phyloP scores from a whole-genome alignment of 2,888 invertebrate genomes.

The Platycheirus rosarum region DNA sequence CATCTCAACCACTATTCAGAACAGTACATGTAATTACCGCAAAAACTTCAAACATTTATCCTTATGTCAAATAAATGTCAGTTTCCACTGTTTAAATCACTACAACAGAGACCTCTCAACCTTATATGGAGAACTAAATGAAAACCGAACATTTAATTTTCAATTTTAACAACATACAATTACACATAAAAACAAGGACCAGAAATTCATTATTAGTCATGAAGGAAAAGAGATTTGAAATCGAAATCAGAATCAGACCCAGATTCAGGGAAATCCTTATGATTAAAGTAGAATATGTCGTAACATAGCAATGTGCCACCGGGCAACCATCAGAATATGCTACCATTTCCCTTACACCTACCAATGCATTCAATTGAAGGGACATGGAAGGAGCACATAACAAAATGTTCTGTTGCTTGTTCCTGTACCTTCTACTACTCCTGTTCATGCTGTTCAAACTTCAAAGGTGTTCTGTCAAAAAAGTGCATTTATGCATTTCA shows the following conservation, averaged over 20 bases:
- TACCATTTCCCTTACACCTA: not conserved
- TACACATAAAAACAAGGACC: not conserved
- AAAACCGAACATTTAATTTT: not conserved
- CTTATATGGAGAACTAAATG: not conserved
- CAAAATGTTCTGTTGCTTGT: not conserved
- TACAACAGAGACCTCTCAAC: not conserved
- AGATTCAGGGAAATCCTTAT: not conserved
- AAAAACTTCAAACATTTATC: not conserved
- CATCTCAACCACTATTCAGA: too few species aligned
- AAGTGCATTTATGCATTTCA: slow-evolving; percentile 53
- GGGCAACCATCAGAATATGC: not conserved
- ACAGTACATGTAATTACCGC: too few species aligned
- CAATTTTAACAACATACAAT: not conserved
- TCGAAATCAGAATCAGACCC: slow-evolving; percentile 1
- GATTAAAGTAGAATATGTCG: not conserved
- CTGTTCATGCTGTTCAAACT: not conserved
- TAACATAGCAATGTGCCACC: slow-evolving; percentile 15
- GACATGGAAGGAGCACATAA: not conserved
- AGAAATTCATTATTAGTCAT: slow-evolving; percentile 11
- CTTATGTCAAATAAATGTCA: not conserved
- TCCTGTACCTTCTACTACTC: too few species aligned
- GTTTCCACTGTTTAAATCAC: slow-evolving; percentile 3
- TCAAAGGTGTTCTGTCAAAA: slow-evolving; percentile 49
- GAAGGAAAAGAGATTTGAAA: slow-evolving; percentile 13
- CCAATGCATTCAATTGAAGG: not conserved